Evolutionary conservation across 1,140 invertebrate species (phyloP).

Genomic region (Plectus sambesii): DNA sequence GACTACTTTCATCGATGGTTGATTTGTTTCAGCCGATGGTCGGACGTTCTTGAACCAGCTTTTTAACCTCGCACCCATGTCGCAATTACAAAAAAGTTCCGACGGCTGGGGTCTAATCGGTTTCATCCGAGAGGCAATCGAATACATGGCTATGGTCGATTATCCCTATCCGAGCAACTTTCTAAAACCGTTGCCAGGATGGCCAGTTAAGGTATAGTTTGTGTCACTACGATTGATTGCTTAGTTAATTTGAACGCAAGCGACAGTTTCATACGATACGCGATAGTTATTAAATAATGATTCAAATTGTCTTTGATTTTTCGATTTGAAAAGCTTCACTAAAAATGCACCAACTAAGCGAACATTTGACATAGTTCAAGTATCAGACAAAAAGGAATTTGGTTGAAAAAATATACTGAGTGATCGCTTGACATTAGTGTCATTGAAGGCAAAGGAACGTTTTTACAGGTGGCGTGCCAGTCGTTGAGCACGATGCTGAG

Average conservation of each 20-base stretch:
- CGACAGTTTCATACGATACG: slow-evolving; percentile 1
- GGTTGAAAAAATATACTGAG: slow-evolving; percentile 28
- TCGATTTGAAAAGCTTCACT: background rate
- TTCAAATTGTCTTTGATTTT: slow-evolving; percentile 1
- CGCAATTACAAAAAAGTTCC: slow-evolving; percentile 41
- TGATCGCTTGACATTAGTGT: too few relatives aligned
- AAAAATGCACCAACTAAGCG: slow-evolving; percentile 1
- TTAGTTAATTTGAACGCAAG: too few relatives aligned
- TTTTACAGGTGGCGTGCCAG: slow-evolving; percentile 52
- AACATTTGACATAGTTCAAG: slow-evolving; percentile 16
- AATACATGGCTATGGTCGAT: slow-evolving; percentile 40
- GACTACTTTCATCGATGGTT: slow-evolving; percentile 5
- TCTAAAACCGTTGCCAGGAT: slow-evolving; percentile 46
- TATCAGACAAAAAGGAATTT: slow-evolving; percentile 14
- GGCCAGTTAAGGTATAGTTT: slow-evolving; percentile 50
- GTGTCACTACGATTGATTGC: too few relatives aligned
- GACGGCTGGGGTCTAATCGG: background rate
- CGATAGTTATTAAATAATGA: background rate
- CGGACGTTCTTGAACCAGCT: slow-evolving; percentile 57
- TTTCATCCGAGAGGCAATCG: slow-evolving; percentile 2
- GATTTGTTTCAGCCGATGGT: slow-evolving; percentile 54
- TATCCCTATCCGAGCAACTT: slow-evolving; percentile 49
- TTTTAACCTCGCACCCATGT: slow-evolving; percentile 63
- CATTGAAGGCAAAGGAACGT: slow-evolving; percentile 7
- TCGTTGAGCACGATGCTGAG: slow-evolving; percentile 51